Conservation (phyloP, 2,797 vertebrate genomes). For the Dendrocincla tyrannina region DNA sequence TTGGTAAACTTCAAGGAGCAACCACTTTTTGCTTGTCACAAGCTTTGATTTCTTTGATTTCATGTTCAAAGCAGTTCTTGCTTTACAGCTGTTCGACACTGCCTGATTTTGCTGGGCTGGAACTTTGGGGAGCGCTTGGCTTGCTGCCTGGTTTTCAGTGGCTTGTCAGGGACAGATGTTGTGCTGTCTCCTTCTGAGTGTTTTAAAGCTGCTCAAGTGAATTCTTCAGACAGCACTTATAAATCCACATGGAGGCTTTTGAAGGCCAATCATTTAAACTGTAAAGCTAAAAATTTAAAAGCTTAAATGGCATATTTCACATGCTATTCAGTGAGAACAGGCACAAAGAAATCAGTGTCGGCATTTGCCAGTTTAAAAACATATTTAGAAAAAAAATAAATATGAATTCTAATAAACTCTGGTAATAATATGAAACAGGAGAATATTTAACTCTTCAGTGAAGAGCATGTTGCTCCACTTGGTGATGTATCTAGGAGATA, state of each 20-base stretch:
- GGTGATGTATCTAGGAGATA: accelerated
- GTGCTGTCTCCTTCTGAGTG: conserved; percentile 43
- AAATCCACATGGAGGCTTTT: conserved; percentile 47
- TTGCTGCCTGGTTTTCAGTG: conserved; percentile 52
- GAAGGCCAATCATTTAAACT: conserved; percentile 53
- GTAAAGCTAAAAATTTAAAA: not conserved
- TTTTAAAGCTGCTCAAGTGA: conserved; percentile 59
- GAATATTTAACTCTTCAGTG: not conserved
- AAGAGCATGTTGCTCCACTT: not conserved
- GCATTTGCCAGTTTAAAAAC: not conserved
- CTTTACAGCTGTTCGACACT: conserved; percentile 34
- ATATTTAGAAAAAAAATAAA: not conserved
- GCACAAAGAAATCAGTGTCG: not conserved
- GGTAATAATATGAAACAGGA: not conserved
- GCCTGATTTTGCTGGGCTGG: conserved; percentile 20
- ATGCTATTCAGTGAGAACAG: not conserved
- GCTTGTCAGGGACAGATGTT: conserved; percentile 65
- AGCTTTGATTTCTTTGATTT: conserved; percentile 31
- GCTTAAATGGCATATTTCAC: not conserved
- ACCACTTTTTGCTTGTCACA: not conserved
- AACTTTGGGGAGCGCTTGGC: conserved; percentile 47
- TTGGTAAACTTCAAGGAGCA: not conserved
- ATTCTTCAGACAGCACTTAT: conserved; percentile 58
- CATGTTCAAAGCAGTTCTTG: not conserved
- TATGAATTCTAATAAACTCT: not conserved